Percentiles rank a stretch among this genome's conserved stretches.
Evolutionary conservation across 2,113 vertebrate genomes (phyloP).

Genomic region (Mungos mungo): DNA sequence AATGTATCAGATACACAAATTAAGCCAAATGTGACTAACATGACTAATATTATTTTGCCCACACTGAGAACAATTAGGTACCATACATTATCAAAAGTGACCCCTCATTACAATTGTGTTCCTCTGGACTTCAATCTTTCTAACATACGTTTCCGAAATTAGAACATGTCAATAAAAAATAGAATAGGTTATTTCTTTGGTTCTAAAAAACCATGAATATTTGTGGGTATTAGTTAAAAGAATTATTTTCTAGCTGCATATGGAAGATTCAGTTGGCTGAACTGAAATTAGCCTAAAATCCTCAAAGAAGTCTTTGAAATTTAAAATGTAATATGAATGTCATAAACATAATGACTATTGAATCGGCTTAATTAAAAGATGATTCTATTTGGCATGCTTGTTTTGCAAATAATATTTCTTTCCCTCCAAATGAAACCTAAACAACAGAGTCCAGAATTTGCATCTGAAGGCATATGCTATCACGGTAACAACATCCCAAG

Average conservation of each 20-base stretch:
- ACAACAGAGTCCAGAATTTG: neutral
- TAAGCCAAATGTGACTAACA: neutral
- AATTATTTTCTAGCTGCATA: neutral
- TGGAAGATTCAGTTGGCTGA: neutral
- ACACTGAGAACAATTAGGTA: neutral
- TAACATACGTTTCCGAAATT: neutral
- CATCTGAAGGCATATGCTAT: neutral
- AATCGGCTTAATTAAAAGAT: neutral
- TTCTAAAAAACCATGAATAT: slow-evolving; percentile 15
- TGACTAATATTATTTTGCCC: neutral
- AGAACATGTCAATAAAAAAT: slow-evolving; percentile 1
- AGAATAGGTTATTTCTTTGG: neutral
- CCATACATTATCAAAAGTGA: neutral
- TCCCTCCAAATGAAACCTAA: neutral
- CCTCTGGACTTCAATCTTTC: neutral
- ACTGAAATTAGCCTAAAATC: neutral
- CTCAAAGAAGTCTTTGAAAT: neutral
- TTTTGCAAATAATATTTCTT: slow-evolving; percentile 13
- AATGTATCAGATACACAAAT: neutral
- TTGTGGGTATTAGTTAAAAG: neutral
- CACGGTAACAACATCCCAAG: neutral
- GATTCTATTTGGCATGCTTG: neutral
- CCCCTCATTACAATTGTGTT: neutral
- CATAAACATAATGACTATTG: neutral
- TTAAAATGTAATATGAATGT: neutral